Conservation (phyloP, 2,797 vertebrate genomes). For the Sebastiscus albofasciatus region DNA sequence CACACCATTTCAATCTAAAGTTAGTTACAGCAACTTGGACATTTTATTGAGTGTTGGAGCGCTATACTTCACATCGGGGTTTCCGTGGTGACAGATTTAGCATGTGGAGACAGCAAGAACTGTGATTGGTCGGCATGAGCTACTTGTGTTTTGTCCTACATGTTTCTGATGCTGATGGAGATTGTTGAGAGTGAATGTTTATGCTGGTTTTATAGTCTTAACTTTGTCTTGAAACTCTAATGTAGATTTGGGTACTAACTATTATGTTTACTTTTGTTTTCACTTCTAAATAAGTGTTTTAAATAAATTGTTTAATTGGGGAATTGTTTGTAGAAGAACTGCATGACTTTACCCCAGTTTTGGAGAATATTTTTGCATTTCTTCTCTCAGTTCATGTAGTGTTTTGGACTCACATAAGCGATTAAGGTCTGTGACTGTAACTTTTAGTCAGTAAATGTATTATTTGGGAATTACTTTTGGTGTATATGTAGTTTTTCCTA, state of each 20-base stretch:
- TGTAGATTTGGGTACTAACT: background rate
- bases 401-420: background rate
- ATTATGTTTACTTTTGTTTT: background rate
- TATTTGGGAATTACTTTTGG: background rate
- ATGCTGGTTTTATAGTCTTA: no score
- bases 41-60: background rate
- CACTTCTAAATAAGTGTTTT: background rate
- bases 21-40: background rate
- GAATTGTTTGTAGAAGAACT: background rate
- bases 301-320: background rate
- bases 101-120: background rate
- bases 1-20: background rate
- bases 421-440: background rate
- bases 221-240: background rate
- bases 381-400: background rate
- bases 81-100: background rate
- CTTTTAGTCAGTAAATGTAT: background rate
- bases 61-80: background rate
- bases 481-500: background rate
- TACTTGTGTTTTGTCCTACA: background rate
- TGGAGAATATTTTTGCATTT: background rate
- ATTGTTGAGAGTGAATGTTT: background rate
- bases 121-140: background rate
- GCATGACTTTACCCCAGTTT: background rate
- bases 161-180: background rate